These are phyloP conservation scores for Coelinius sp. DNA, from an alignment of 2,888 invertebrate genomes.

Conservation along the genomic window DNA sequence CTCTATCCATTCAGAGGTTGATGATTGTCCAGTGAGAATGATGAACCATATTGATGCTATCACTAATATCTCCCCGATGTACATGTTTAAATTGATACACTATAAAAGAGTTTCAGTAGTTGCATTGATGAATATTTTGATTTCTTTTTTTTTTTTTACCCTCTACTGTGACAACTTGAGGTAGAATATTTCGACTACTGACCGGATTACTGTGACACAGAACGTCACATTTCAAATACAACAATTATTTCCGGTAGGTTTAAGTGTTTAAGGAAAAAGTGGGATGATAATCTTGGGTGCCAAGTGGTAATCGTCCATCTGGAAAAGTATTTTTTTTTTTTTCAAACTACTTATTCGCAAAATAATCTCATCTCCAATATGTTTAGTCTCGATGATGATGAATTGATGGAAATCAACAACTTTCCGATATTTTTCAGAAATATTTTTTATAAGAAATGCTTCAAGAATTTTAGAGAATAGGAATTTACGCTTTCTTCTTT, in stretches of 20 bases:
- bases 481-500: too few relatives aligned
- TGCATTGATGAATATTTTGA: not conserved
- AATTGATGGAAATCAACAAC: too few relatives aligned
- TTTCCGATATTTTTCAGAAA: too few relatives aligned
- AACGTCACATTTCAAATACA: slow-evolving; percentile 49
- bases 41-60: slow-evolving; percentile 29
- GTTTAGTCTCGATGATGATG: too few relatives aligned
- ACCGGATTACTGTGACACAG: slow-evolving; percentile 43
- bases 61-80: slow-evolving; percentile 19
- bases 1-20: slow-evolving; percentile 64
- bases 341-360: too few relatives aligned
- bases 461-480: too few relatives aligned
- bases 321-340: too few relatives aligned
- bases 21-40: slow-evolving; percentile 35
- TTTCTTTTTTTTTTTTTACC: not conserved
- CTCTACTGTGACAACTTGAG: not conserved
- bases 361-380: too few relatives aligned
- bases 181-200: slow-evolving; percentile 41
- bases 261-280: not conserved
- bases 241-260: slow-evolving; percentile 63
- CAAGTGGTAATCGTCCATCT: too few relatives aligned
- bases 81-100: slow-evolving; percentile 26
- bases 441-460: too few relatives aligned
- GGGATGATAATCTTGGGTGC: too few relatives aligned
- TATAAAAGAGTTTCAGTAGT: not conserved